Conservation (phyloP, 2,113 vertebrate genomes). For the Nycticryphes semicollaris region DNA sequence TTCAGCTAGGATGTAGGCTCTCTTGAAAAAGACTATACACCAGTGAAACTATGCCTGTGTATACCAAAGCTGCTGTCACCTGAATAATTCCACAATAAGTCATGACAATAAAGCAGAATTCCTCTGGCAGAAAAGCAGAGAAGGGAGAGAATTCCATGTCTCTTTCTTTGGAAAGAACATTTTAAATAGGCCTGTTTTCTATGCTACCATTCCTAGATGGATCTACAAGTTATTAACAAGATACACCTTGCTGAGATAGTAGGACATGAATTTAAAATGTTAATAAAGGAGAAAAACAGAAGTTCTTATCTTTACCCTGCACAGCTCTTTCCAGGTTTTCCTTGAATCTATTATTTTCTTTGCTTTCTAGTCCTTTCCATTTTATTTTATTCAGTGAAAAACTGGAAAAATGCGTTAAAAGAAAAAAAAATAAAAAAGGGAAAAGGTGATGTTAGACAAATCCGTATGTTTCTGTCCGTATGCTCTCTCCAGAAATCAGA, state of each 20-base stretch:
- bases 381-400: not conserved
- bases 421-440: not conserved
- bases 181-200: not conserved
- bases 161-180: not conserved
- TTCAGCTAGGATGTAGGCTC: not conserved
- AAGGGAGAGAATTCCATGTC: not conserved
- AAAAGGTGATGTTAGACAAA: not conserved
- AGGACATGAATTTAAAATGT: not conserved
- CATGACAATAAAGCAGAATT: not conserved
- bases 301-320: not conserved
- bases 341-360: not conserved
- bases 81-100: not conserved
- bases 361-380: not conserved
- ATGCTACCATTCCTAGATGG: not conserved
- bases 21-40: not conserved
- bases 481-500: not conserved
- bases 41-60: not conserved
- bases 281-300: not conserved
- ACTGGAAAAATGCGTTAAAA: not conserved
- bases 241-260: not conserved
- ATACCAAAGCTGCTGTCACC: not conserved
- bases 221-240: not conserved
- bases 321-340: not conserved
- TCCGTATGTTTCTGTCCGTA: not conserved
- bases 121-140: not conserved